Percentiles rank a stretch among this genome's conserved stretches.
phyloP scores from a whole-genome alignment of 2,113 vertebrate genomes.

The Epinephelus moara region DNA sequence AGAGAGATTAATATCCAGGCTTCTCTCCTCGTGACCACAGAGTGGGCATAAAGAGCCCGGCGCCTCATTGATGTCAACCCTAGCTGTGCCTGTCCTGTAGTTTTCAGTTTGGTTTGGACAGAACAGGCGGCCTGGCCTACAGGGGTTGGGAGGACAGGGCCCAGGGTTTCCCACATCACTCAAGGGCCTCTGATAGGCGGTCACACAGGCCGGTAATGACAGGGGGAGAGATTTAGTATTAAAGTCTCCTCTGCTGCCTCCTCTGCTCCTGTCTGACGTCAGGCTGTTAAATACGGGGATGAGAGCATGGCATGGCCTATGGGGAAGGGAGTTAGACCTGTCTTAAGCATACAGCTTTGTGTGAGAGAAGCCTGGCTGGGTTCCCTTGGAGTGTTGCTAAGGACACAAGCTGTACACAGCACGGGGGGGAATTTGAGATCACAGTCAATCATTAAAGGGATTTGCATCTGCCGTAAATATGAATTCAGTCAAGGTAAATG shows the following conservation, averaged over 20 bases:
- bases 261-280: constrained; percentile 82
- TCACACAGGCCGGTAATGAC: constrained; percentile 85
- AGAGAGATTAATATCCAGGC: constrained; percentile 80
- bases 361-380: constrained; percentile 58
- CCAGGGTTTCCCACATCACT: constrained; percentile 86
- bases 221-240: constrained; percentile 85
- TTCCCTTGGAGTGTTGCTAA: constrained; percentile 61
- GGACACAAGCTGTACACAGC: constrained; percentile 57
- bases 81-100: constrained; percentile 79
- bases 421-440: constrained; percentile 47
- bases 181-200: constrained; percentile 84
- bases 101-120: constrained; percentile 84
- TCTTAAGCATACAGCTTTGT: constrained; percentile 76
- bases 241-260: constrained; percentile 81
- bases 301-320: constrained; percentile 79
- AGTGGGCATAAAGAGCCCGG: constrained; percentile 81
- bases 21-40: constrained; percentile 80
- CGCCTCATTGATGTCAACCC: constrained; percentile 82
- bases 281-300: constrained; percentile 84
- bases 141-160: constrained; percentile 80
- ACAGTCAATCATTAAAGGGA: constrained; percentile 57
- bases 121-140: constrained; percentile 78
- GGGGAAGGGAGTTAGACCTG: constrained; percentile 74
- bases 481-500: constrained; percentile 53
- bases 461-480: constrained; percentile 62